Conservation (phyloP, 2,888 invertebrate genomes). For the Thymelicus acteon region DNA sequence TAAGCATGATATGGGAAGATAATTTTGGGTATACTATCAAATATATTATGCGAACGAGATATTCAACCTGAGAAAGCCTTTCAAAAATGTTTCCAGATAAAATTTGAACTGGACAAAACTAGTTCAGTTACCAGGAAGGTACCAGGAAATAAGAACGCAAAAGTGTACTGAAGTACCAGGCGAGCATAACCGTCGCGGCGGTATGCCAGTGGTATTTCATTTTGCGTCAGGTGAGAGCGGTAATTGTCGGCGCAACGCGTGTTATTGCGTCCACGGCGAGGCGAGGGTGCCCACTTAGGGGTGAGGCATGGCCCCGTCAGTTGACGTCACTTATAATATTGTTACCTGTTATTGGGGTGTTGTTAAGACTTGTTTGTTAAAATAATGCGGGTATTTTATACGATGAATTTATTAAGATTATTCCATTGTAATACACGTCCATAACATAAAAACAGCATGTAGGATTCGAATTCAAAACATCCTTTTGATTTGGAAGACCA, state of each 20-base stretch:
- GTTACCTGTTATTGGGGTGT: constrained; percentile 24
- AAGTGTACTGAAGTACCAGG: constrained; percentile 46
- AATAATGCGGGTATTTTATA: neutral
- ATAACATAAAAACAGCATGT: no score
- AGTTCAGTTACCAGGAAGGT: no score
- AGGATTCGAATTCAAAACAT: no score
- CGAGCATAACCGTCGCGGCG: constrained; percentile 45
- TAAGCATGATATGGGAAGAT: no score
- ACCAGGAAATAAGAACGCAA: constrained; percentile 20
- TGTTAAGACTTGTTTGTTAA: constrained; percentile 7
- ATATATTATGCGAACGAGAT: no score
- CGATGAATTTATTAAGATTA: neutral
- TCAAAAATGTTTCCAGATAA: no score
- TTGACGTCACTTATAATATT: constrained; percentile 29
- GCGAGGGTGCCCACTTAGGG: constrained; percentile 38
- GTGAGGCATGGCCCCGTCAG: constrained; percentile 27
- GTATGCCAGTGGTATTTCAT: constrained; percentile 61
- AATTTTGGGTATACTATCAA: no score
- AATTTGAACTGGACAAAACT: no score
- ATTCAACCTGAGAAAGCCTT: no score
- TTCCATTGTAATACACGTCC: neutral
- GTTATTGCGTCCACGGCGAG: constrained; percentile 58
- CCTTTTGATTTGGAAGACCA: no score
- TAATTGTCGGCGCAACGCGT: constrained; percentile 60
- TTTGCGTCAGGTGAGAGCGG: constrained; percentile 65